phyloP scores from a whole-genome alignment of 2,113 vertebrate genomes.

The Cisticola juncidis region DNA sequence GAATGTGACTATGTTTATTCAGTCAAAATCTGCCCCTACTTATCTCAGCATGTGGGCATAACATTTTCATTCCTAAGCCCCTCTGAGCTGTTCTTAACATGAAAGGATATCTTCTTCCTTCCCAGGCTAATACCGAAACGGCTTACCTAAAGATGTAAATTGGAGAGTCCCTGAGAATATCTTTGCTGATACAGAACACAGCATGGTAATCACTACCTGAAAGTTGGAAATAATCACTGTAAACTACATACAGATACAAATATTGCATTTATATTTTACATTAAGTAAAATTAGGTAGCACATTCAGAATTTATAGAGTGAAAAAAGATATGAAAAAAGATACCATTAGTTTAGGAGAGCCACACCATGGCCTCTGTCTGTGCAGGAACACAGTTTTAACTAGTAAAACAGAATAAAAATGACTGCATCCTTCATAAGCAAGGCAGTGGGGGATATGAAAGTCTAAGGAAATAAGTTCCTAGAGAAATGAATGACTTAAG shows the following conservation, averaged over 20 bases:
- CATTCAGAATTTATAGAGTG: too few species aligned
- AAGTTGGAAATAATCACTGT: not conserved
- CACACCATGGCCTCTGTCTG: not conserved
- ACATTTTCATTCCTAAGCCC: not conserved
- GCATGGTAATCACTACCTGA: not conserved
- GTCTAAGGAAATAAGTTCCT: not conserved
- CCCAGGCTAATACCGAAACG: not conserved
- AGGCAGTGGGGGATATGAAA: not conserved
- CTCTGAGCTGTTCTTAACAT: not conserved
- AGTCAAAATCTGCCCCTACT: not conserved
- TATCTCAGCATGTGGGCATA: not conserved
- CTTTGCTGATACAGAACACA: not conserved
- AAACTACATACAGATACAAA: not conserved
- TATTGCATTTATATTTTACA: not conserved
- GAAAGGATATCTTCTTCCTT: not conserved
- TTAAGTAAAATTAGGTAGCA: not conserved
- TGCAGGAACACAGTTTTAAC: not conserved
- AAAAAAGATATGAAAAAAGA: not conserved
- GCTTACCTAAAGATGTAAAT: not conserved
- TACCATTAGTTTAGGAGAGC: not conserved
- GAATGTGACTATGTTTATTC: not conserved
- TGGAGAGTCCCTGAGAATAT: not conserved
- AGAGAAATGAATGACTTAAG: not conserved
- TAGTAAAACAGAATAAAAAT: not conserved
- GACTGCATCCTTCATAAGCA: accelerated